Conservation (phyloP, 2,113 vertebrate species). For the Hipposideros armiger region DNA sequence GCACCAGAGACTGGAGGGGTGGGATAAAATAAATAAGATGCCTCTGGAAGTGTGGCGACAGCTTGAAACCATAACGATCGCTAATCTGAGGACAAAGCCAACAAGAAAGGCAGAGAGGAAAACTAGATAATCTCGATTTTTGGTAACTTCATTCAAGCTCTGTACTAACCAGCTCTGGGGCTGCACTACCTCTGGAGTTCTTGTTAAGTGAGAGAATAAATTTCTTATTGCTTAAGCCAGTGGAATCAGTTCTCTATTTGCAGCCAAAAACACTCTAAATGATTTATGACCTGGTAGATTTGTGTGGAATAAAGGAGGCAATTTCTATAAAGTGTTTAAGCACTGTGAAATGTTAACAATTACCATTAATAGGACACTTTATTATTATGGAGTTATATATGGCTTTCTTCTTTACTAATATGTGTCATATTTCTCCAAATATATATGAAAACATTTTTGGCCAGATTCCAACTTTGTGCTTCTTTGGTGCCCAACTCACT, state of each 20-base stretch:
- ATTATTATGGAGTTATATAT: background rate
- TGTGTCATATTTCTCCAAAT: background rate
- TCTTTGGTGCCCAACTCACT: background rate
- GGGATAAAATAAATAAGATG: no score
- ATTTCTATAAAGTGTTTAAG: background rate
- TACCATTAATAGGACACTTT: background rate
- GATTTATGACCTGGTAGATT: background rate
- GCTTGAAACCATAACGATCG: background rate
- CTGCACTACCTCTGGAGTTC: background rate
- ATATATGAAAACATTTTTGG: background rate
- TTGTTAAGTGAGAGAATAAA: background rate
- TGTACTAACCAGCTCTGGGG: background rate
- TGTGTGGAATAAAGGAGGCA: background rate
- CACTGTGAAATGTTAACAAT: conserved; percentile 6
- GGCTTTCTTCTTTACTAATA: conserved; percentile 34
- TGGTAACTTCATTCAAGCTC: background rate
- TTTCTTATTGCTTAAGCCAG: background rate
- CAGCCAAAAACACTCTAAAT: background rate
- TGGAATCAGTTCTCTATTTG: background rate
- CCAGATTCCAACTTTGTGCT: background rate
- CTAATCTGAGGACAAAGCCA: background rate
- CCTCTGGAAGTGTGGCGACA: background rate
- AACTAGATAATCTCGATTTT: background rate
- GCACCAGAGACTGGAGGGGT: background rate
- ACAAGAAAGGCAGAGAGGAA: background rate